These are phyloP conservation scores for Limenitis camilla DNA, from an alignment of 2,888 invertebrate genomes.

Conservation along the genomic window DNA sequence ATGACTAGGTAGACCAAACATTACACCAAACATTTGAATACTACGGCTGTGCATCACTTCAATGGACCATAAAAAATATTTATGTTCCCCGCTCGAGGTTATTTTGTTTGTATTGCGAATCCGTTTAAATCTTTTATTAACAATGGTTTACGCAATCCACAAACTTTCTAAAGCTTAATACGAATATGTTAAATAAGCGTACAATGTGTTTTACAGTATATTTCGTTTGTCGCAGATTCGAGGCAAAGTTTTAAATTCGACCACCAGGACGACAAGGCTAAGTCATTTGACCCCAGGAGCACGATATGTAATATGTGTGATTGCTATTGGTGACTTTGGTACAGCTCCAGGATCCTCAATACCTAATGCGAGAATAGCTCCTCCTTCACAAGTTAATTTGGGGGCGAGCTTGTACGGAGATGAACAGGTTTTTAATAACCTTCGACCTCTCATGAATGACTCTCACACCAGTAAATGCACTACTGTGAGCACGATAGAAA, in stretches of 20 bases:
- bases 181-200: constrained; percentile 22
- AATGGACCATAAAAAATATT: constrained; percentile 74
- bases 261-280: constrained; percentile 82
- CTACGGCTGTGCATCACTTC: constrained; percentile 71
- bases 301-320: constrained; percentile 89
- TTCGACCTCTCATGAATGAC: constrained; percentile 71
- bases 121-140: constrained; percentile 61
- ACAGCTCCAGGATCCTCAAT: constrained; percentile 59
- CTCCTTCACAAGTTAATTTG: constrained; percentile 47
- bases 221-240: constrained; percentile 74
- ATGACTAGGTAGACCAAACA: constrained; percentile 40
- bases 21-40: constrained; percentile 71
- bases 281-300: constrained; percentile 85
- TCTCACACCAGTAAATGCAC: constrained; percentile 85
- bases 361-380: constrained; percentile 70
- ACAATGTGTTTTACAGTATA: constrained; percentile 11
- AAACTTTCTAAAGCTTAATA: constrained; percentile 34
- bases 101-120: constrained; percentile 54
- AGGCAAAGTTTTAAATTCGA: constrained; percentile 83
- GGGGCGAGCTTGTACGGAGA: constrained; percentile 71
- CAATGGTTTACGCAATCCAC: constrained; percentile 40
- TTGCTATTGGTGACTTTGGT: constrained; percentile 84
- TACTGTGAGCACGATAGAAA: constrained; percentile 82
- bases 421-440: constrained; percentile 70
- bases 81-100: constrained; percentile 64